Evolutionary conservation across 2,888 invertebrate genomes (phyloP).

Genomic region (Lasioglossum leucozonium): DNA sequence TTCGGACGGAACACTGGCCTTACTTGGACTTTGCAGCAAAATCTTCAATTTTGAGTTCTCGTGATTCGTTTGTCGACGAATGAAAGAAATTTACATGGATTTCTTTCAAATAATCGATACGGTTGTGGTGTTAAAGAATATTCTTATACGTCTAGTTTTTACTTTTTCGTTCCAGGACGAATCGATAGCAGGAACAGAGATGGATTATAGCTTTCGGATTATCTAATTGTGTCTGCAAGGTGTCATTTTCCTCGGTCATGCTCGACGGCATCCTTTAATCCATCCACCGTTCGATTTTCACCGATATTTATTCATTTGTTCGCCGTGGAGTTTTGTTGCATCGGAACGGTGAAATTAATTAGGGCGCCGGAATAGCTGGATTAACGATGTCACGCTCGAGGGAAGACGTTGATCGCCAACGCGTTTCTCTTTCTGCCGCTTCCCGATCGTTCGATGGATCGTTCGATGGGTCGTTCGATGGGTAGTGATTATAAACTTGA

Average conservation of each 20-base stretch:
- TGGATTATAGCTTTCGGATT: slow-evolving; percentile 3
- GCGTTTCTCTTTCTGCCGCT: background rate
- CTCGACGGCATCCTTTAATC: slow-evolving; percentile 53
- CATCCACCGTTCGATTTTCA: slow-evolving; percentile 15
- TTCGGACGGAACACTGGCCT: too few species aligned
- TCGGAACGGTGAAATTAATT: slow-evolving; percentile 69
- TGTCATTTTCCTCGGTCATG: slow-evolving; percentile 32
- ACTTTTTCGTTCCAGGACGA: background rate
- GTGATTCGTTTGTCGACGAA: too few species aligned
- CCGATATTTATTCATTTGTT: slow-evolving; percentile 40
- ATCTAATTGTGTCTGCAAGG: slow-evolving; percentile 11
- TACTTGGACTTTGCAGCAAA: too few species aligned
- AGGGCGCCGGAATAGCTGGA: slow-evolving; percentile 48
- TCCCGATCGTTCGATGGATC: background rate
- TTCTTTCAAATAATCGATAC: too few species aligned
- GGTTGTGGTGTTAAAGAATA: too few species aligned
- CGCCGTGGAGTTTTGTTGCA: slow-evolving; percentile 56
- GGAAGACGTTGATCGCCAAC: slow-evolving; percentile 23
- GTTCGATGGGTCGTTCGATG: background rate
- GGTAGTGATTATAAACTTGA: slow-evolving; percentile 3
- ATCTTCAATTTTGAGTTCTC: too few species aligned
- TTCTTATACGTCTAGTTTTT: background rate
- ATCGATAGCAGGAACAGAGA: background rate
- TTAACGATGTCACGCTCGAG: slow-evolving; percentile 39
- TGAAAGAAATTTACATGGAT: too few species aligned